Conservation (phyloP, 2,888 invertebrate genomes). For the Taenaris catops region DNA sequence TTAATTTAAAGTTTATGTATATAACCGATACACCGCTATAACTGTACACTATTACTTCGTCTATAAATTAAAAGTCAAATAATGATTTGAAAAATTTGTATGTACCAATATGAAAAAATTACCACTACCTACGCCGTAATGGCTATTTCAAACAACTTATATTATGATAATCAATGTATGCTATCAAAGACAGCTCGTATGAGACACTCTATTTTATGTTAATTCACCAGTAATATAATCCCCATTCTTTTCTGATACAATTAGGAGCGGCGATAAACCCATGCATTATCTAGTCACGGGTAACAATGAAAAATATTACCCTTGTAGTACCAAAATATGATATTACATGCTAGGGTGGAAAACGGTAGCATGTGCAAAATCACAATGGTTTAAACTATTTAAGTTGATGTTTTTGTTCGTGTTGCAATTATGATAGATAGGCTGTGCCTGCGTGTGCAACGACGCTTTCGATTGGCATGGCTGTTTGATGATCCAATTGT, state of each 20-base stretch:
- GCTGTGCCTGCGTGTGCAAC: conserved; percentile 16
- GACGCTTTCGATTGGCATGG: conserved; percentile 22
- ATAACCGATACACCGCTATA: too few species aligned
- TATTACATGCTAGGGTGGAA: conserved; percentile 71
- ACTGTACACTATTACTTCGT: too few species aligned
- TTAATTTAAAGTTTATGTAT: too few species aligned
- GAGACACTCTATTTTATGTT: conserved; percentile 58
- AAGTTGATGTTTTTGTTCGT: conserved; percentile 39
- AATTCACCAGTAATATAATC: conserved; percentile 68
- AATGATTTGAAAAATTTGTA: too few species aligned
- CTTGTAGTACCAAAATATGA: conserved; percentile 65
- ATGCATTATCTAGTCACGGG: conserved; percentile 73
- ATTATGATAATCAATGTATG: conserved; percentile 65
- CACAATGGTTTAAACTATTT: conserved; percentile 56
- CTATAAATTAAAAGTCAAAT: too few species aligned
- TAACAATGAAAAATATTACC: conserved; percentile 66
- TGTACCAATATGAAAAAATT: too few species aligned
- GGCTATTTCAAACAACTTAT: too few species aligned
- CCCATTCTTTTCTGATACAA: conserved; percentile 63
- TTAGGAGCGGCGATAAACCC: conserved; percentile 71
- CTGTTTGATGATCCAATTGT: too few species aligned
- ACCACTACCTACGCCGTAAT: too few species aligned
- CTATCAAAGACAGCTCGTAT: conserved; percentile 43
- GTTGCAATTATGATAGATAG: conserved; percentile 54
- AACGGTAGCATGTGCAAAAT: conserved; percentile 69